Evolutionary conservation across 2,113 vertebrate species (phyloP).

Genomic region (Callocephalon fimbriatum): DNA sequence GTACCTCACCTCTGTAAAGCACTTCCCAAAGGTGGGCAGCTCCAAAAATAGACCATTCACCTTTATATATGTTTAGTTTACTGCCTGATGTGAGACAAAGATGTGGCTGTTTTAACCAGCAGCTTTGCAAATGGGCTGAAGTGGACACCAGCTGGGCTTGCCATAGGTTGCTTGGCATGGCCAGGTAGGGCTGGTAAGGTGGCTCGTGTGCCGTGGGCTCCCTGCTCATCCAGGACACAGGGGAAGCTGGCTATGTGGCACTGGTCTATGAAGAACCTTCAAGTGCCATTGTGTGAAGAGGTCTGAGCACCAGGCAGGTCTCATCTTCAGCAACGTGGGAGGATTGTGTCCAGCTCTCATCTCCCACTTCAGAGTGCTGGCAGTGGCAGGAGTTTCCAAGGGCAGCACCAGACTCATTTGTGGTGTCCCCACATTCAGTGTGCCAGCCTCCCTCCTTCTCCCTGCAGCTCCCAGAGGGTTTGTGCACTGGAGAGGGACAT

Average conservation of each 20-base stretch:
- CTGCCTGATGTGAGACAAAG: background rate
- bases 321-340: background rate
- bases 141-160: background rate
- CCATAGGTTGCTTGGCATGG: background rate
- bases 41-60: background rate
- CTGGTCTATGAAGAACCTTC: background rate
- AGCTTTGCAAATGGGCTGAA: background rate
- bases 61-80: background rate
- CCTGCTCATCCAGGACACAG: rapidly evolving
- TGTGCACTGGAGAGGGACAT: background rate
- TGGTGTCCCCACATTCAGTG: background rate
- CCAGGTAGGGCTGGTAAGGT: background rate
- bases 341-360: background rate
- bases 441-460: background rate
- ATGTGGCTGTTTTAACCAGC: background rate
- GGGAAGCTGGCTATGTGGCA: background rate
- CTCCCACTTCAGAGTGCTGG: background rate
- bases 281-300: background rate
- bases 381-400: background rate
- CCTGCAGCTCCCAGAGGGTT: rapidly evolving
- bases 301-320: background rate
- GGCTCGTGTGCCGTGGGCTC: rapidly evolving
- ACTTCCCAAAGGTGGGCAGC: background rate
- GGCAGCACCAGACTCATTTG: background rate
- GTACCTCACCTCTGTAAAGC: background rate